Conservation (phyloP, 2,888 invertebrate species). For the Cremastinae sp. region DNA sequence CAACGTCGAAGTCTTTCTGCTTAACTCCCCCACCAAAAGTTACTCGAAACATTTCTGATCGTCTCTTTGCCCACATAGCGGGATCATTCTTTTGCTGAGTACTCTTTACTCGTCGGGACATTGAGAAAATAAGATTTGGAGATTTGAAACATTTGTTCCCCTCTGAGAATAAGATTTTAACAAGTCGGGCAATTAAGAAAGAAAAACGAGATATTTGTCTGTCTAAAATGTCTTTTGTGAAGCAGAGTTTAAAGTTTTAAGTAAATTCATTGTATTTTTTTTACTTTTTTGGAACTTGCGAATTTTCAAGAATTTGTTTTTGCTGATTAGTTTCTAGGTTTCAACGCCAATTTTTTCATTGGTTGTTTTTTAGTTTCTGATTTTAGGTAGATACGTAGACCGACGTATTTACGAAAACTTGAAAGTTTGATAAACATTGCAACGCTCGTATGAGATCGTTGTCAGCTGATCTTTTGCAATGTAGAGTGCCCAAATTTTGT, state of each 20-base stretch:
- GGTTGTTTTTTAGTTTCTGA: too few species aligned
- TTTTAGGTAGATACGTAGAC: too few species aligned
- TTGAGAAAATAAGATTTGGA: conserved; percentile 17
- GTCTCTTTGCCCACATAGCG: conserved; percentile 38
- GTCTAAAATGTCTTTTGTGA: too few species aligned
- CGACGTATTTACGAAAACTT: conserved; percentile 9
- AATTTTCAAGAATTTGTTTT: background rate
- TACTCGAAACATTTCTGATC: conserved; percentile 36
- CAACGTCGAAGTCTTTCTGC: conserved; percentile 22
- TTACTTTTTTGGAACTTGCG: background rate
- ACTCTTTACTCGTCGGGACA: too few species aligned
- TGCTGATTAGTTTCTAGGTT: too few species aligned
- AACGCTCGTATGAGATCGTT: background rate
- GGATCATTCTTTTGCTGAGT: background rate
- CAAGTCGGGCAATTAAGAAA: background rate
- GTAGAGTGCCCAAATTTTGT: conserved; percentile 15
- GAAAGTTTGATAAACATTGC: conserved; percentile 36
- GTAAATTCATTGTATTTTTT: too few species aligned
- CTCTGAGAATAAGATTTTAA: conserved; percentile 37
- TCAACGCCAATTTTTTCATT: too few species aligned
- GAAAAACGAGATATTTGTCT: too few species aligned
- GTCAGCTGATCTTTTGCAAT: conserved; percentile 30
- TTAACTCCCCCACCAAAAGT: conserved; percentile 44
- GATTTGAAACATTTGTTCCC: conserved; percentile 42
- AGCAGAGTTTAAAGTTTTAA: too few species aligned